Evolutionary conservation across 35 echinoderm and acorn worm genomes (phyloP).

Genomic region (Lytechinus pictus): DNA sequence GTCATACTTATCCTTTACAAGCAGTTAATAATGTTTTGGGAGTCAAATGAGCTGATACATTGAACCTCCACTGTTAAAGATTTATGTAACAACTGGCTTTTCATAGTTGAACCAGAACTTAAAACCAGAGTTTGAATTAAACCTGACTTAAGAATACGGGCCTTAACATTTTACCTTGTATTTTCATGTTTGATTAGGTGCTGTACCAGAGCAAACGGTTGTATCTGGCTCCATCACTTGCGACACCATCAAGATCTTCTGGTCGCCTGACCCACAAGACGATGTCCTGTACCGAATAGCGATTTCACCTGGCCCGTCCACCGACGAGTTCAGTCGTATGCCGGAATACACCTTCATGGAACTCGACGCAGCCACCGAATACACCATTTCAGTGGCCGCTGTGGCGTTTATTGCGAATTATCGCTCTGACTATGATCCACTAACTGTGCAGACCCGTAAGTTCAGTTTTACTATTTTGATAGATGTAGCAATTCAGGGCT

Average conservation of each 20-base stretch:
- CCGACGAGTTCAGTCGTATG: neutral
- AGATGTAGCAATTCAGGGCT: no score
- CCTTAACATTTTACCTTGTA: no score
- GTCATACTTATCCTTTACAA: no score
- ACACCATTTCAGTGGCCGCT: neutral
- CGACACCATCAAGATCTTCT: neutral
- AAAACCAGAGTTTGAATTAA: no score
- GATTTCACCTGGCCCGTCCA: neutral
- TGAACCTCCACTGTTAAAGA: no score
- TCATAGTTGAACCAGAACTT: no score
- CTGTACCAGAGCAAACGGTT: neutral
- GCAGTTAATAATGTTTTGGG: no score
- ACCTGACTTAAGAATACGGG: no score
- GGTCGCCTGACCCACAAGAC: neutral
- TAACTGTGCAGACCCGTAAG: conserved; percentile 17
- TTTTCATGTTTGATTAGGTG: neutral
- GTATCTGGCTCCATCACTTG: neutral
- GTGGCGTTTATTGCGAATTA: neutral
- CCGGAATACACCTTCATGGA: neutral
- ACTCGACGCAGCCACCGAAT: neutral
- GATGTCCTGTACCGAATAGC: neutral
- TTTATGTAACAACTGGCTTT: no score
- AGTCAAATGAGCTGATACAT: no score
- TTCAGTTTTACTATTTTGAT: no score
- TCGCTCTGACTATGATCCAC: neutral